Evolutionary conservation across 2,888 invertebrate genomes (phyloP), one percentile per base, ranked within the genome.

Genomic region (Drosophila neoperkinsi): DNA sequence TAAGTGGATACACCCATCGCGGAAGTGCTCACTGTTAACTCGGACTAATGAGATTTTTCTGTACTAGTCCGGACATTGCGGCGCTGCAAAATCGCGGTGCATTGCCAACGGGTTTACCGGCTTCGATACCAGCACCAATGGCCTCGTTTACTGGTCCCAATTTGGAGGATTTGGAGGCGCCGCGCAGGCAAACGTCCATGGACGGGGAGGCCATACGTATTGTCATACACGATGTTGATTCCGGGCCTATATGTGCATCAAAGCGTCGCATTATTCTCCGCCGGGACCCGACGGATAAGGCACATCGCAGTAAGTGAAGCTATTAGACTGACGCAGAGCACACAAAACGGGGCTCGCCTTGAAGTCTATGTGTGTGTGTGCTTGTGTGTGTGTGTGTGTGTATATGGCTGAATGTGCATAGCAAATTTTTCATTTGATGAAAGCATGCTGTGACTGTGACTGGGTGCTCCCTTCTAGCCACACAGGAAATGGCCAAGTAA

Each of bases 131-230:
- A 86, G 90, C 93, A 18, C 93, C 93, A 9, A 88, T 93, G 83
- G 93, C 93, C 21, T 77, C 93, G 38, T 93, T 93, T 62, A 93
- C 93, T 13, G 93, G 93, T 64, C 94, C 95, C 71, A 95, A 95
- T 77, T 94, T 95, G 77, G 94, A 95, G 82, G 95, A 95, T 86
- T 94, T 95, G 33, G 94, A 95, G 74, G 94, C 95, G 46, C 94
- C 95, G 6, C 93, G 96, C 51, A 94, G 97, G 7, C 97, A 98
- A 91, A 97, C 97, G 90, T 97, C 97, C 28, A 97, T 96, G 71
- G 98, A 98, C 91, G 98, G 98, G 2, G 98, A 98, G 92, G 97
- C 97, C 77, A 98, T 98, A 88, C 96, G 97, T 92, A 98, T 98
- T 82, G 97, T 98, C 80, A 98, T 98, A 89, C 97, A 98, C 91